Evolutionary conservation across 2,888 invertebrate genomes (phyloP), one percentile per base, ranked within the genome.

Genomic region (Ennomos quercinarius): DNA sequence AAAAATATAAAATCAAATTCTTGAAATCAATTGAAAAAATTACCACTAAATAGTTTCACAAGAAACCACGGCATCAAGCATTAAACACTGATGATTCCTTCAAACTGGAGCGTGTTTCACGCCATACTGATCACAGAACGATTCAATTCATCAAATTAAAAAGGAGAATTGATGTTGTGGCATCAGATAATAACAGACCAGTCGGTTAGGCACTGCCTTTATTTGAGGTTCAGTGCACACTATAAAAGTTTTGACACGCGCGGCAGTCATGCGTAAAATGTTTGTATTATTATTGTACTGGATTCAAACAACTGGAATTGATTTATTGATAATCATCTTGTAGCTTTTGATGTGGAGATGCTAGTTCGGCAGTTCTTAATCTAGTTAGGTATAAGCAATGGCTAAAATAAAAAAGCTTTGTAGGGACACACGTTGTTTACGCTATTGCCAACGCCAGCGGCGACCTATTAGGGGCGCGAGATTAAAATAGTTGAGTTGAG

Each of bases 261-360:
- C 55, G n/a, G 44, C 55, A 50, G 41, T 64, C 59, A 54, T 34
- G 47, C 59, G 54, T 10, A 42, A 41, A 39, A 48, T 42, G 45
- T 51, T 57, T 35, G 36, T 12, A 27, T 4, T 27, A 17, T 46
- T 37, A 46, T 51, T 51, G 46, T 40, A 39, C 34, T 43, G 36
- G 44, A 57, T 52, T 54, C 51, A 58, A 57, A 58, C 61, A 63
- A 54, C 61, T 58, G 53, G 51, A 63, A 41, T 47, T 52, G 52
- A 51, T 43, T 10, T 49, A 58, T 41, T 59, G 64, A 64, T 60
- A 59, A 43, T 17, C 45, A 52, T 52, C 52, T 58, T 44, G 41
- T 11, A 52, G 41, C 39, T 49, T 57, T 50, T 57, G 53, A 53
- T 27, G 27, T 27, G 27, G 27, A 27, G 27, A 6, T 17, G 4